Evolutionary conservation across 1,140 invertebrate genomes (phyloP).

Genomic region (Dendrolimus punctatus): DNA sequence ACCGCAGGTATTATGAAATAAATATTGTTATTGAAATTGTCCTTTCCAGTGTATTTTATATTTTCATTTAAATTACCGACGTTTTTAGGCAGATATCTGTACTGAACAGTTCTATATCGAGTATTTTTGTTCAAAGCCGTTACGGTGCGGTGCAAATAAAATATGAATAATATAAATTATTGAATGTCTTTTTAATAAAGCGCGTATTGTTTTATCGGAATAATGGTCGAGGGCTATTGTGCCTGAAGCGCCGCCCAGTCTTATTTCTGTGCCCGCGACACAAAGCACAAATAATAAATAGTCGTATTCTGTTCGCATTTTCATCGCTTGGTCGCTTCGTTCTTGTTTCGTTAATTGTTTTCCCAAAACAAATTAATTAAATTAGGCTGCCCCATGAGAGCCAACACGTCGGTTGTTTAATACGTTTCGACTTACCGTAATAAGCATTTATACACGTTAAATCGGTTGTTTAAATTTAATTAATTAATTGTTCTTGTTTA

Average conservation of each 20-base stretch:
- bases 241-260: conserved; percentile 40
- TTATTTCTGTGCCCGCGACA: conserved; percentile 32
- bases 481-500: conserved; percentile 23
- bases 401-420: conserved; percentile 48
- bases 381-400: conserved; percentile 52
- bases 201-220: conserved; percentile 64
- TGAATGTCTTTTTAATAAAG: conserved; percentile 71
- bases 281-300: conserved; percentile 67
- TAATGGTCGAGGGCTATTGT: conserved; percentile 51
- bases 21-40: too few species aligned
- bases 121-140: conserved; percentile 44
- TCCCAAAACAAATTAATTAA: conserved; percentile 64
- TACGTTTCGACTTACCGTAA: conserved; percentile 50
- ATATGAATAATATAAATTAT: conserved; percentile 69
- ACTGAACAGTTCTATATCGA: conserved; percentile 27
- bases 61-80: too few species aligned
- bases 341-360: conserved; percentile 61
- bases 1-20: too few species aligned
- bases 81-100: conserved; percentile 7
- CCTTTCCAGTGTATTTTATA: too few species aligned
- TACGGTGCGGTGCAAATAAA: conserved; percentile 49
- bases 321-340: conserved; percentile 57
- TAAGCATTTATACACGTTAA: conserved; percentile 33
- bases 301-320: conserved; percentile 63
- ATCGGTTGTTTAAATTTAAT: conserved; percentile 45